Evolutionary conservation across 2,888 invertebrate genomes (phyloP).

Genomic region (Leptarthrus brevirostris): DNA sequence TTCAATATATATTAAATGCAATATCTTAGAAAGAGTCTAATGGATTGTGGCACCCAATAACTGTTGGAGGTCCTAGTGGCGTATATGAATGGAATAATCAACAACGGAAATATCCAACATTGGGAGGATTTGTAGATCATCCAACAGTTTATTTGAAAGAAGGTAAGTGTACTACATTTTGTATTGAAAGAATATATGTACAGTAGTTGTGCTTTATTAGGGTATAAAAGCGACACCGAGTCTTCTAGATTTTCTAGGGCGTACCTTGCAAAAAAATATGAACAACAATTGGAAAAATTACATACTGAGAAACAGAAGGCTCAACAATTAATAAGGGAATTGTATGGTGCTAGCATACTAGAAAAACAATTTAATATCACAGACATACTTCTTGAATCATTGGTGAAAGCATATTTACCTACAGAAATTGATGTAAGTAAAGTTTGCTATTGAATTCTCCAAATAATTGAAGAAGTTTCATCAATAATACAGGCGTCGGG

Average conservation of each 20-base stretch:
- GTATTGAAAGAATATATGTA: not conserved
- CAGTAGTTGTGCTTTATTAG: not conserved
- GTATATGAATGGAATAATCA: constrained; percentile 41
- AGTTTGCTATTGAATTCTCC: not conserved
- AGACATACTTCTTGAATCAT: not conserved
- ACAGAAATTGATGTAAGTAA: not conserved
- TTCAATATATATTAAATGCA: not conserved
- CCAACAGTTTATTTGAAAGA: constrained; percentile 32
- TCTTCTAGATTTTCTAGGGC: not conserved
- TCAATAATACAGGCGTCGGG: not conserved
- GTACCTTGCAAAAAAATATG: not conserved
- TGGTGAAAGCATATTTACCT: not conserved
- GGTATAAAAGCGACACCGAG: not conserved
- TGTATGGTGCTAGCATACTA: not conserved
- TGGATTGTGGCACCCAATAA: not conserved
- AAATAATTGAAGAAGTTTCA: not conserved
- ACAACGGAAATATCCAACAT: constrained; percentile 47
- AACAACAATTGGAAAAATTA: not conserved
- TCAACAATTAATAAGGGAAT: too few relatives aligned
- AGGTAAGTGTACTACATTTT: not conserved
- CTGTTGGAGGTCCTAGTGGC: constrained; percentile 41
- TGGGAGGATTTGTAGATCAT: constrained; percentile 47
- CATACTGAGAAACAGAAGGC: too few relatives aligned
- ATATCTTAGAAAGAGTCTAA: not conserved
- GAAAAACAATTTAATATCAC: not conserved